Percentiles rank a stretch among this genome's conserved stretches.
These are phyloP conservation scores for Cryptocheilus praepositus DNA, from an alignment of 2,888 invertebrate genomes.

Conservation along the genomic window DNA sequence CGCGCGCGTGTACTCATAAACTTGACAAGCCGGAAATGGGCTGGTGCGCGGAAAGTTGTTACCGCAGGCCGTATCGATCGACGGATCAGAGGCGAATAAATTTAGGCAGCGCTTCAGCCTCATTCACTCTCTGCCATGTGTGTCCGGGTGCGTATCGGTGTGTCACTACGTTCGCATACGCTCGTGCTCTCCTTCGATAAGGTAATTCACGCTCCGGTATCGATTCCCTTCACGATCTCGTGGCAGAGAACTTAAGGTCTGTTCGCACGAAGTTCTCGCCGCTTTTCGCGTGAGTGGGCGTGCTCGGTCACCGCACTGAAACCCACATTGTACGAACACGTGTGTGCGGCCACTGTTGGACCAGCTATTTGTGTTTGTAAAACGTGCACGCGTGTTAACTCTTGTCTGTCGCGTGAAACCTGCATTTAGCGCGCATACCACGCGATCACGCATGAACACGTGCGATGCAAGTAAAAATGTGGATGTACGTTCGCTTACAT, in stretches of 20 bases:
- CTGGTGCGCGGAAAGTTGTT: too few relatives aligned
- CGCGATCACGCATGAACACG: too few relatives aligned
- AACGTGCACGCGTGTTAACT: too few relatives aligned
- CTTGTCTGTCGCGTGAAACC: slow-evolving; percentile 5
- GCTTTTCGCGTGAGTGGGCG: slow-evolving; percentile 38
- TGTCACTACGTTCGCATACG: slow-evolving; percentile 6
- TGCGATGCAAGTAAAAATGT: too few relatives aligned
- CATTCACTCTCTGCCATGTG: neutral
- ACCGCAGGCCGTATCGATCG: neutral
- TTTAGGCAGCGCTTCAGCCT: slow-evolving; percentile 11
- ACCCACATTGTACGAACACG: neutral
- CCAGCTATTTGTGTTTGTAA: neutral
- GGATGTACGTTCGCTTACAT: too few relatives aligned
- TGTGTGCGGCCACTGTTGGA: neutral
- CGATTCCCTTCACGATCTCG: slow-evolving; percentile 34
- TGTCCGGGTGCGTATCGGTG: neutral
- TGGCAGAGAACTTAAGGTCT: slow-evolving; percentile 31
- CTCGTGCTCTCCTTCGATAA: slow-evolving; percentile 25
- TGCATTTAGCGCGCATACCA: neutral
- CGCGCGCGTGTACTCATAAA: neutral
- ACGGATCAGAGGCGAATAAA: slow-evolving; percentile 12
- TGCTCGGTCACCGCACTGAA: slow-evolving; percentile 25
- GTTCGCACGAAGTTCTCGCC: slow-evolving; percentile 22
- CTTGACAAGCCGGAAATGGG: neutral
- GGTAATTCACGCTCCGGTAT: slow-evolving; percentile 29